Base-by-base conservation (phyloP, 2,797 vertebrate genomes). In the Myotis pilosus region DNA sequence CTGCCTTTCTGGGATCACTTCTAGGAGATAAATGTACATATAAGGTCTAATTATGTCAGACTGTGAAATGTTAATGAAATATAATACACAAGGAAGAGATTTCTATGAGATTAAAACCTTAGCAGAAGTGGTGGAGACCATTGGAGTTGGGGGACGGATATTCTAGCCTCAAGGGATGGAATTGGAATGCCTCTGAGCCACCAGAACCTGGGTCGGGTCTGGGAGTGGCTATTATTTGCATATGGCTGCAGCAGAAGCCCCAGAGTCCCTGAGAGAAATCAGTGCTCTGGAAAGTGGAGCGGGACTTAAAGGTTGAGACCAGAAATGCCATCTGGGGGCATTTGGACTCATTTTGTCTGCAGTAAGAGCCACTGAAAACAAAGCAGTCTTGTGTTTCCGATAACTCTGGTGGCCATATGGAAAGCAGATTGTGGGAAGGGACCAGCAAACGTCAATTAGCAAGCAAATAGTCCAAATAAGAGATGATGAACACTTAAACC, bases 361-460 rank as follows among this genome's bases (percentile, higher is more conserved):
- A 49, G 3, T 78, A 57, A 83, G 10, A 95, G 16, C 51, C 68
- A 51, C 36, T 64, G 71, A 53, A 60, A 87, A 69, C 64, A 89
- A 85, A 81, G n/a, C 36, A 33, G 47, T 90, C 53, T 17, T 69
- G 36, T 87, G 20, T 66, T 64, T 28, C 74, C 12, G 44, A 44
- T 66, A 66, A 60, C 30, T 84, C 64, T 68, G 75, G 38, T n/a
- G 57, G 74, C 47, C 36, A 2, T 38, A 4, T 88, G 51, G 47
- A 69, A 88, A 91, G 64, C 79, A 68, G 28, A 41, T 80, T 66
- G 41, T 51, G 51, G 44, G 9, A 62, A 91, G 19, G 83, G 44
- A 90, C 6, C 7, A 75, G 75, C 71, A 81, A 94, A 89, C 82
- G n/a, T 94, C 84, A 94, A 9, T 64, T 71, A 71, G 74, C 41